A percentile compares a stretch with the other conserved stretches of the same genome.
These are phyloP conservation scores for Chaetogeoica ovagalla DNA, from an alignment of 2,888 invertebrate genomes.

Conservation along the genomic window DNA sequence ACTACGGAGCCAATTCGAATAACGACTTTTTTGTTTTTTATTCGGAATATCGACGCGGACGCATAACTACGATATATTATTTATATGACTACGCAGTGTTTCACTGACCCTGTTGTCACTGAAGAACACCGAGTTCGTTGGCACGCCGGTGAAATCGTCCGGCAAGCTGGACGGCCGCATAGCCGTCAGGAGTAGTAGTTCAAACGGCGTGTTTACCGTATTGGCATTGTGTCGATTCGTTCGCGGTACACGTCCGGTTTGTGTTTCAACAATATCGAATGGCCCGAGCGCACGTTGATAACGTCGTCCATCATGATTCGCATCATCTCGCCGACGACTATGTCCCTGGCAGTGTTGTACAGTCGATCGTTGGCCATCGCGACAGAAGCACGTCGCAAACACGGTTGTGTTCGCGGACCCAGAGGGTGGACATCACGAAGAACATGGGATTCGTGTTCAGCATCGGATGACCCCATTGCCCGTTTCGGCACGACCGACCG, in stretches of 20 bases:
- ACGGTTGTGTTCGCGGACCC: slow-evolving; percentile 40
- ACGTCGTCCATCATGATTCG: not conserved
- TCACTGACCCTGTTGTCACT: not conserved
- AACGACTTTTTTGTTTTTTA: too few species aligned
- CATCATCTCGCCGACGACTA: slow-evolving; percentile 28
- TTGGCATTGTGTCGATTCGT: not conserved
- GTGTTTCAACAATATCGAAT: not conserved
- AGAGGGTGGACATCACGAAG: not conserved
- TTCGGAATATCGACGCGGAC: too few species aligned
- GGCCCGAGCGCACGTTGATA: not conserved
- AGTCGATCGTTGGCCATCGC: not conserved
- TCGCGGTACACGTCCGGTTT: slow-evolving; percentile 2
- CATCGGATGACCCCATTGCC: slow-evolving; percentile 15
- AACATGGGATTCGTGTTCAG: not conserved
- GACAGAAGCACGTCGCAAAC: not conserved
- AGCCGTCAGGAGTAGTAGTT: not conserved
- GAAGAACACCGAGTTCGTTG: not conserved
- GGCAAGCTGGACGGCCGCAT: slow-evolving; percentile 15
- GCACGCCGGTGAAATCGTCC: not conserved
- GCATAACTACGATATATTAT: too few species aligned
- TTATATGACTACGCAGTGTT: too few species aligned
- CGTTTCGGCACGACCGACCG: not conserved
- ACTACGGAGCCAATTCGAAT: too few species aligned
- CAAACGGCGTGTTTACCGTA: not conserved
- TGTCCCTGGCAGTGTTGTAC: not conserved